Evolutionary conservation across 2,888 invertebrate genomes (phyloP), one percentile per base, ranked within the genome.

Genomic region (Leptinotarsa juncta): DNA sequence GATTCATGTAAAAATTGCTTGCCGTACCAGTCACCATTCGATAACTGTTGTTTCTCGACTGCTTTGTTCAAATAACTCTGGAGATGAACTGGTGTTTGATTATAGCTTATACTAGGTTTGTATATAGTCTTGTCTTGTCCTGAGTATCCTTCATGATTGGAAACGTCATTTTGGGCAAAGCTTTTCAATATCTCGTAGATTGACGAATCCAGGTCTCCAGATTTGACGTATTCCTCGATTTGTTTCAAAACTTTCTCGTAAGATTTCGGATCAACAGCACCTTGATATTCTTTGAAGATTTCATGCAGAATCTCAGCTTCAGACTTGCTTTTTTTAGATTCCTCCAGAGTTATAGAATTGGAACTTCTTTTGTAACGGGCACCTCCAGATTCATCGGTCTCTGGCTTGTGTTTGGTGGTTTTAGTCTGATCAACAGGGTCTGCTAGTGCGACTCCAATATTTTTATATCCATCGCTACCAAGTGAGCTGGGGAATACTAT

Each of bases 281-380:
- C 82, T 78, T 81, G 76, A 71, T 78, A 82, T 42, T 81, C 74
- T 66, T 74, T 74, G 49, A 82, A 71, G 51, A 83, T 81, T 67
- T 79, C 71, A 5, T 67, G 14, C 4, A 81, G 76, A 10, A 81
- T 67, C 2, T 81, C 80, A 12, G 71, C 73, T 73, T 81, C 77
- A 14, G 62, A 32, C 62, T 7, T 32, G n/a, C n/a, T 7, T 42
- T 5, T 62, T 62, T 62, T 42, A 3, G 42, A n/a, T n/a, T 62
- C 62, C n/a, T 32, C n/a, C 0, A 42, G 16, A 15, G 57, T 20
- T 57, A 23, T 57, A 4, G 23, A 20, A 57, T 15, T 23, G 20
- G 23, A 2, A 12, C 62, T 62, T 12, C 62, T 26, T 18, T 62
- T 62, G 18, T 16, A 62, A 32, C 62, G 26, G 15, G 42, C 42